These are phyloP conservation scores for Zaprionus camerounensis DNA, from an alignment of 1,140 invertebrate genomes.

Conservation along the genomic window DNA sequence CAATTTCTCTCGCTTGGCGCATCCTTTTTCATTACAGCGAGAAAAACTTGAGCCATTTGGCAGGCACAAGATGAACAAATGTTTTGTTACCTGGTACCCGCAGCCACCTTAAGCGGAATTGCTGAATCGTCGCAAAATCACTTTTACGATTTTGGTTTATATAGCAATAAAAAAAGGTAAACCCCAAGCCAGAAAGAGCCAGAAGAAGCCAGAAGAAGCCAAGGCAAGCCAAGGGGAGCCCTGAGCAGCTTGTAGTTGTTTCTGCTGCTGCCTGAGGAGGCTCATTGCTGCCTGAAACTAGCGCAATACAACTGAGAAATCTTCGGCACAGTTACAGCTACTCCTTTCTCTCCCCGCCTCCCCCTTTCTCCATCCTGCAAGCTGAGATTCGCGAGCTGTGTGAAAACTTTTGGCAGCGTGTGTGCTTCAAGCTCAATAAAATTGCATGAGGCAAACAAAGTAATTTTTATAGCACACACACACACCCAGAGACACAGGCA, in stretches of 20 bases:
- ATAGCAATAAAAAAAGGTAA: conserved; percentile 48
- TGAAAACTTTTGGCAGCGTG: conserved; percentile 66
- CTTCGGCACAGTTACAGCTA: conserved; percentile 24
- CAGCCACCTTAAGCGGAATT: conserved; percentile 44
- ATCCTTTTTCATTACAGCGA: conserved; percentile 5
- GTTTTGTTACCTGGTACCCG: conserved; percentile 32
- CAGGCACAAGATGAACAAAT: conserved; percentile 15
- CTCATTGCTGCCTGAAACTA: conserved; percentile 56
- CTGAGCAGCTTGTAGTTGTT: conserved; percentile 10
- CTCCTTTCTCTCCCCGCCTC: background rate
- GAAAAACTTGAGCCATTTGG: conserved; percentile 31
- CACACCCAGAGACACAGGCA: conserved; percentile 1
- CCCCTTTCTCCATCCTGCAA: background rate
- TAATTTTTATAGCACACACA: conserved; percentile 71
- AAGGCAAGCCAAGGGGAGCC: too few species aligned
- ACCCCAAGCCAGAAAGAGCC: background rate
- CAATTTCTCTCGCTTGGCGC: background rate
- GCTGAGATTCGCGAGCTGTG: conserved; percentile 54
- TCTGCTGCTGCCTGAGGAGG: conserved; percentile 16
- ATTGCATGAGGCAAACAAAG: conserved; percentile 78
- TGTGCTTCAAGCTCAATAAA: conserved; percentile 68
- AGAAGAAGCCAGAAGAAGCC: background rate
- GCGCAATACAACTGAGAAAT: conserved; percentile 78
- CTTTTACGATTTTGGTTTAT: conserved; percentile 82
- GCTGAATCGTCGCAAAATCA: conserved; percentile 81